Evolutionary conservation across 2,113 vertebrate genomes (phyloP), one percentile per base, ranked within the genome.

Genomic region (Lasiurus cinereus): DNA sequence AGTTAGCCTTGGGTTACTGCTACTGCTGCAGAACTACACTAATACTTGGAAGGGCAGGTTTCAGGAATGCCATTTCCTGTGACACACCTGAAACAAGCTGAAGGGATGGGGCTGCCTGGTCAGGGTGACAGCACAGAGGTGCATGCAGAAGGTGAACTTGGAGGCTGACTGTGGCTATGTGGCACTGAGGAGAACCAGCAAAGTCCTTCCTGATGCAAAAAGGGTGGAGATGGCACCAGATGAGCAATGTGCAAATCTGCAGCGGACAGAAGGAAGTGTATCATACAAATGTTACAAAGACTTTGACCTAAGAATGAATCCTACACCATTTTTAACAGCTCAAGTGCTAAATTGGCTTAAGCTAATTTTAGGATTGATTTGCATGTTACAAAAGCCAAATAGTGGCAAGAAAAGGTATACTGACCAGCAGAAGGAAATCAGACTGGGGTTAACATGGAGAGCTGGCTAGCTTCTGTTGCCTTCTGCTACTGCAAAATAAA

Each of bases 361-460:
- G 29, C 52, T 90, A 50, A 88, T 50, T 82, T 92, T 62, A 95
- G 66, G 77, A 91, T 83, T 66, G 48, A 27, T 67, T 62, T 52
- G 21, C 31, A 46, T 48, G 89, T 79, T 43, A 90, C 29, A 92
- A 83, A 94, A 70, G 56, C 21, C 62, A 86, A 59, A 50, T 78
- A 54, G 11, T 33, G n/a, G 29, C 64, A 92, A 80, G 36, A 90
- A 90, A 66, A 82, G 2, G 4, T 29, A 36, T 36, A 59, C 16
- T 78, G 31, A 83, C 77, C 16, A 13, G 4, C 46, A 66, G 43
- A 78, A 79, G n/a, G 19, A 94, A 87, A 62, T 62, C 33, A 48
- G 36, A 77, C 29, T 64, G 36, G 29, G n/a, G 52, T 15, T 54
- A 70, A 50, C 22, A 16, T 2, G 18, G 69, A 92, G 24, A 77